A percentile compares a stretch with the other conserved stretches of the same genome.
Evolutionary conservation across 2,888 invertebrate genomes (phyloP).

Genomic region (Ormia ochracea): DNA sequence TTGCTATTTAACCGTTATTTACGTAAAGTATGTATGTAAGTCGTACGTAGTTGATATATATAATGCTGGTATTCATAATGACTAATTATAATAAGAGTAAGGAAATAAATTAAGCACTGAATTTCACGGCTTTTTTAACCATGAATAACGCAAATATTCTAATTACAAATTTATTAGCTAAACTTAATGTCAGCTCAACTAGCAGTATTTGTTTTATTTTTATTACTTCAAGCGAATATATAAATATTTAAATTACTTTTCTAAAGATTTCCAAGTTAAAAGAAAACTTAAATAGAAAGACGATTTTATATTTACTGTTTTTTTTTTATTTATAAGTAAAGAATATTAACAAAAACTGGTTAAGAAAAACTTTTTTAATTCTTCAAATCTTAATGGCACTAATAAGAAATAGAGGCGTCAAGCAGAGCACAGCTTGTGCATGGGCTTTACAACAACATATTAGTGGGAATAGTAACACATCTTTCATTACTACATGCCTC

Average conservation of each 20-base stretch:
- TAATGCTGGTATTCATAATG: too few species aligned
- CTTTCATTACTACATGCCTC: constrained; percentile 8
- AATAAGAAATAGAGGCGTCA: constrained; percentile 52
- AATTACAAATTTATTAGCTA: constrained; percentile 48
- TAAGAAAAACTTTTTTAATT: constrained; percentile 23
- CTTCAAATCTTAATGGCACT: constrained; percentile 12
- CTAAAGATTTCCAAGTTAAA: constrained; percentile 24
- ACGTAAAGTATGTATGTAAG: too few species aligned
- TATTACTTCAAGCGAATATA: constrained; percentile 33
- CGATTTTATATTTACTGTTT: background rate
- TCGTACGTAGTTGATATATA: too few species aligned
- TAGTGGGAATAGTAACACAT: background rate
- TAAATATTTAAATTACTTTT: constrained; percentile 40
- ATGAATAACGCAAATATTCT: background rate
- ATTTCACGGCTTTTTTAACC: constrained; percentile 28
- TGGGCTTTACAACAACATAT: background rate
- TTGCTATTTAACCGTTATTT: background rate
- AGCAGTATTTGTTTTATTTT: background rate
- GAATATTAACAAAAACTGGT: background rate
- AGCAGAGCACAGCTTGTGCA: constrained; percentile 38
- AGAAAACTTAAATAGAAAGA: constrained; percentile 36
- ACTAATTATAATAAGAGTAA: background rate
- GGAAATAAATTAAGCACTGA: background rate
- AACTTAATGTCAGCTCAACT: constrained; percentile 35
- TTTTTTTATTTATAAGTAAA: background rate